These are phyloP conservation scores for Reticulitermes lucifugus DNA, from an alignment of 2,888 invertebrate genomes.

Conservation along the genomic window DNA sequence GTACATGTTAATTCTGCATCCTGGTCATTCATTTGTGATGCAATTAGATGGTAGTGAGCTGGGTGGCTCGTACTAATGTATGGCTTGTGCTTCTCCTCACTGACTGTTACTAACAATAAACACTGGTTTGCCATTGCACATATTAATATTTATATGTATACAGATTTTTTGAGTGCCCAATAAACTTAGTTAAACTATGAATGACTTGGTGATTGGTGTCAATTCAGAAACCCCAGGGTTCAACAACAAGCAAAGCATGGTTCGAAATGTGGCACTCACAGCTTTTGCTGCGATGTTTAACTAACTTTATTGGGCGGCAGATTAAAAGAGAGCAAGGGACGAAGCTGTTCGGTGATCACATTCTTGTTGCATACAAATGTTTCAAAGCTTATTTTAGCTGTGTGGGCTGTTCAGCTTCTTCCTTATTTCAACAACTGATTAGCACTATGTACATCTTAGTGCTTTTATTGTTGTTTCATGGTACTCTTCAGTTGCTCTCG, in stretches of 20 bases:
- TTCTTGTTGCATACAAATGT: not conserved
- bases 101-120: slow-evolving; percentile 30
- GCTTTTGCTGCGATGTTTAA: slow-evolving; percentile 52
- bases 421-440: not conserved
- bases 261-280: slow-evolving; percentile 52
- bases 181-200: slow-evolving; percentile 67
- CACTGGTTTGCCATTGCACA: slow-evolving; percentile 44
- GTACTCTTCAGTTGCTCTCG: slow-evolving; percentile 28
- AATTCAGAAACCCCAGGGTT: slow-evolving; percentile 39
- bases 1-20: not conserved
- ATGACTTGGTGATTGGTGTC: slow-evolving; percentile 58
- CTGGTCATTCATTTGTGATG: not conserved
- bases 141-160: slow-evolving; percentile 51
- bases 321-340: slow-evolving; percentile 34
- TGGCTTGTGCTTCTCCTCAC: slow-evolving; percentile 26
- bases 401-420: not conserved
- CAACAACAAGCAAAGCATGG: slow-evolving; percentile 52
- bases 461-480: not conserved
- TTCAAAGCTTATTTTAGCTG: not conserved
- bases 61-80: not conserved
- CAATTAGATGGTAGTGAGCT: not conserved
- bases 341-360: slow-evolving; percentile 3
- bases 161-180: slow-evolving; percentile 64
- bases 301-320: slow-evolving; percentile 57
- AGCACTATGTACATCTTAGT: not conserved